Evolutionary conservation across 2,888 invertebrate species (phyloP).

Genomic region (Branchellion lobata): DNA sequence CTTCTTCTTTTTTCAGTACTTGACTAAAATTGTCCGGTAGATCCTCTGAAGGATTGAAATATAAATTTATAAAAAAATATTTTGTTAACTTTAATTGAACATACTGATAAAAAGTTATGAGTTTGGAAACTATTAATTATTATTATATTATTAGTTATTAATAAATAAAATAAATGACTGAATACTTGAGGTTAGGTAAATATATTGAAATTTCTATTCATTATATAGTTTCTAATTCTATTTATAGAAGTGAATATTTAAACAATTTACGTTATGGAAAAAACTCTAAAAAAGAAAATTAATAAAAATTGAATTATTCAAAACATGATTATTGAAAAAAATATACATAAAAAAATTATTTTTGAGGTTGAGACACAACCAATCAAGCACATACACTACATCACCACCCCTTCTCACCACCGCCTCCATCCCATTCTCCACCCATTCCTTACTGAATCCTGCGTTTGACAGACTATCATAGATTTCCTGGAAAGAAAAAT

Average conservation of each 20-base stretch:
- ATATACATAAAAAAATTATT: conserved; percentile 55
- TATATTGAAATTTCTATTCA: too few relatives aligned
- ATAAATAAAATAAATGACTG: not conserved
- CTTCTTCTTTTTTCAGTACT: conserved; percentile 56
- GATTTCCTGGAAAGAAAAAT: conserved; percentile 56
- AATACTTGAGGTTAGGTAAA: too few relatives aligned
- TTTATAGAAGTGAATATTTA: too few relatives aligned
- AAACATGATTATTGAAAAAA: too few relatives aligned
- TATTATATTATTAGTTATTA: not conserved
- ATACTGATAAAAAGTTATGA: not conserved
- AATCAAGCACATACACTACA: conserved; percentile 59
- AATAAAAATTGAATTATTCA: too few relatives aligned
- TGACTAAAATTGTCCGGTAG: conserved; percentile 59
- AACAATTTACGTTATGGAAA: too few relatives aligned
- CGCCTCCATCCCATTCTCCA: conserved; percentile 58
- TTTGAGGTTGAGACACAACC: conserved; percentile 59
- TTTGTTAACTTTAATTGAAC: too few relatives aligned
- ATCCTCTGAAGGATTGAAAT: conserved; percentile 54
- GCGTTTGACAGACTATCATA: conserved; percentile 56
- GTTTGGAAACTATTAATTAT: not conserved
- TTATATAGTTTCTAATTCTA: too few relatives aligned
- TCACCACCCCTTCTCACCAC: conserved; percentile 59
- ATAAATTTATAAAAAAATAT: too few relatives aligned
- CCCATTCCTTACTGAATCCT: conserved; percentile 58
- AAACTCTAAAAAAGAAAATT: too few relatives aligned